A percentile compares a stretch with the other conserved stretches of the same genome.
Evolutionary conservation across 1,140 invertebrate species (phyloP).

Genomic region (Wasmannia auropunctata): DNA sequence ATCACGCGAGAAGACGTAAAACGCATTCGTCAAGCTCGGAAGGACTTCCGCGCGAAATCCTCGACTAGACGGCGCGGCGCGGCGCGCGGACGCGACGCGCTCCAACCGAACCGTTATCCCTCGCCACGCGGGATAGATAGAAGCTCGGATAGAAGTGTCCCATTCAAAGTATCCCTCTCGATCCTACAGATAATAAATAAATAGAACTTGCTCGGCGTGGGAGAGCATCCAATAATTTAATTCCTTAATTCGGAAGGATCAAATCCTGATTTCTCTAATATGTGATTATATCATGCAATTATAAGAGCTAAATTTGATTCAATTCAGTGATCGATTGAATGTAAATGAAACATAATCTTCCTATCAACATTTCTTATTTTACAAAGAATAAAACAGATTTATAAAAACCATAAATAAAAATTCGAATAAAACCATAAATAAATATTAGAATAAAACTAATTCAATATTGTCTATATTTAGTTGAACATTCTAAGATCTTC

Average conservation of each 20-base stretch:
- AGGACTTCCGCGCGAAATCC: slow-evolving; percentile 69
- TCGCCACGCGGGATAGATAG: background rate
- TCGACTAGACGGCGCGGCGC: slow-evolving; percentile 55
- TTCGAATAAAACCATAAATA: background rate
- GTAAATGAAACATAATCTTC: background rate
- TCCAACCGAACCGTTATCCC: slow-evolving; percentile 42
- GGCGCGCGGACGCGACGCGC: background rate
- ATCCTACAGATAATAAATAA: slow-evolving; percentile 59
- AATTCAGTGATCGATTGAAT: background rate
- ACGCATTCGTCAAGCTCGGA: slow-evolving; percentile 77
- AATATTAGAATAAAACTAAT: background rate
- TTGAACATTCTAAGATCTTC: background rate
- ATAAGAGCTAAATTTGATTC: background rate
- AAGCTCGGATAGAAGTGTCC: slow-evolving; percentile 58
- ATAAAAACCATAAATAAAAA: background rate
- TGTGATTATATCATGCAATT: background rate
- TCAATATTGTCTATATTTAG: background rate
- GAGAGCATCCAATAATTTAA: background rate
- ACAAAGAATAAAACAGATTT: background rate
- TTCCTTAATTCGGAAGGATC: background rate
- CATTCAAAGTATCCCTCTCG: background rate
- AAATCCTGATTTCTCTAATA: background rate
- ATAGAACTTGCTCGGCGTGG: background rate
- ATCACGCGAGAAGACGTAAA: slow-evolving; percentile 77
- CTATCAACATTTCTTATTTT: background rate